A percentile compares a stretch with the other conserved stretches of the same genome.
Conservation (phyloP, 2,113 vertebrate species). For the Vulpes ferrilata region DNA sequence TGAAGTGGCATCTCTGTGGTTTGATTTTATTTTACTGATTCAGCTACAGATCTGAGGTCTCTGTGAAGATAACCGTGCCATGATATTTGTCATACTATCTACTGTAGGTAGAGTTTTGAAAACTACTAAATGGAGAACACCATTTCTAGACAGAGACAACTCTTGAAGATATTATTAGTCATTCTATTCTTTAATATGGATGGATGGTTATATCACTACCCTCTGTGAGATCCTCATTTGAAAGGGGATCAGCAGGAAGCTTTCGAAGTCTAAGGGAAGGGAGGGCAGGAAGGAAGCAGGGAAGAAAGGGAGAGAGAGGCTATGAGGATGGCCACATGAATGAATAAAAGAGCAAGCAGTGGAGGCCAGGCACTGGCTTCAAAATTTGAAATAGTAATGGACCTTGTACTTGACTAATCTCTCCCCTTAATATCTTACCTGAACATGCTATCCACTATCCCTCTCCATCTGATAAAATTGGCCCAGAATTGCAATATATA, state of each 20-base stretch:
- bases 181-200: not conserved
- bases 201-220: not conserved
- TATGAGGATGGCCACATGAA: slow-evolving; percentile 32
- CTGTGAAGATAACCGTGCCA: not conserved
- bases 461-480: not conserved
- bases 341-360: fast-evolving
- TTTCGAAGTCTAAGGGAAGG: not conserved
- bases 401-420: not conserved
- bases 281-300: not conserved
- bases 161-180: not conserved
- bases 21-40: not conserved
- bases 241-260: not conserved
- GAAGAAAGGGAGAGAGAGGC: not conserved
- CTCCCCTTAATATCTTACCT: not conserved
- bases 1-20: not conserved
- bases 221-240: not conserved
- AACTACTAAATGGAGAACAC: not conserved
- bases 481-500: not conserved
- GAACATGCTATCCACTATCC: not conserved
- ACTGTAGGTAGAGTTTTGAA: not conserved
- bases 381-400: not conserved
- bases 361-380: not conserved
- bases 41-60: not conserved
- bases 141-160: not conserved
- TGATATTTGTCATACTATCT: not conserved